These are phyloP conservation scores for Phalloptychus januarius DNA, from an alignment of 2,797 vertebrate species.

Conservation along the genomic window DNA sequence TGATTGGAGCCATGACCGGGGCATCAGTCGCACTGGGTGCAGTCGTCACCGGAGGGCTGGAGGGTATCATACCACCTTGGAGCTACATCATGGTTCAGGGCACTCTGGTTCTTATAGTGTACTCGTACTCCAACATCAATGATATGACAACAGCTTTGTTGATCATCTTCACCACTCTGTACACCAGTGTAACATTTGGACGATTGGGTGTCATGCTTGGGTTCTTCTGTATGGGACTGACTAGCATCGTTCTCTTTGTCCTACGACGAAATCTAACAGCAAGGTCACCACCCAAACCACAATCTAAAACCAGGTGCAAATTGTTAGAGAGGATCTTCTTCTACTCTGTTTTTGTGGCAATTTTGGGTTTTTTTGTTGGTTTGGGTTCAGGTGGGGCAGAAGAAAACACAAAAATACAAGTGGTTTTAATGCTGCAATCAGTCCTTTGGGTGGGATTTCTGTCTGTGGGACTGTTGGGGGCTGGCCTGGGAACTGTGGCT, in stretches of 20 bases:
- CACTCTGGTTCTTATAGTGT: slow-evolving; percentile 51
- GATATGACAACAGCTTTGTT: slow-evolving; percentile 66
- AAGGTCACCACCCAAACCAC: slow-evolving; percentile 12
- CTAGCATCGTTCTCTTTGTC: slow-evolving; percentile 37
- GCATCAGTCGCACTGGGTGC: slow-evolving; percentile 52
- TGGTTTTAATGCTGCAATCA: slow-evolving; percentile 55
- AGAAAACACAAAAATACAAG: slow-evolving; percentile 34
- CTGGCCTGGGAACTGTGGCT: slow-evolving; percentile 68
- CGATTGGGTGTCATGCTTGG: slow-evolving; percentile 54
- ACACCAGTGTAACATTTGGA: slow-evolving; percentile 56
- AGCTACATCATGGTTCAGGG: slow-evolving; percentile 46
- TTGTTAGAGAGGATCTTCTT: slow-evolving; percentile 66
- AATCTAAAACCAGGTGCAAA: slow-evolving; percentile 18
- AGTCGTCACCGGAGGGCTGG: slow-evolving; percentile 43
- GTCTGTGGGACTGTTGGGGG: slow-evolving; percentile 63
- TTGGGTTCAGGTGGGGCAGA: slow-evolving; percentile 33
- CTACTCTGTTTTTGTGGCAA: slow-evolving; percentile 60
- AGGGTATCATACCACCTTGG: slow-evolving; percentile 53
- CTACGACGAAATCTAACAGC: slow-evolving; percentile 48
- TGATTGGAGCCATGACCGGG: slow-evolving; percentile 38
- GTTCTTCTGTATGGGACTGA: slow-evolving; percentile 42
- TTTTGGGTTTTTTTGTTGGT: slow-evolving; percentile 64
- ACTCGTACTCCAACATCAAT: slow-evolving; percentile 59
- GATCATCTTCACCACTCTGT: slow-evolving; percentile 68
- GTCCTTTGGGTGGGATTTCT: slow-evolving; percentile 69